A percentile compares a stretch with the other conserved stretches of the same genome.
These are phyloP conservation scores for Nephrotoma flavescens DNA, from an alignment of 2,888 invertebrate genomes.

Conservation along the genomic window DNA sequence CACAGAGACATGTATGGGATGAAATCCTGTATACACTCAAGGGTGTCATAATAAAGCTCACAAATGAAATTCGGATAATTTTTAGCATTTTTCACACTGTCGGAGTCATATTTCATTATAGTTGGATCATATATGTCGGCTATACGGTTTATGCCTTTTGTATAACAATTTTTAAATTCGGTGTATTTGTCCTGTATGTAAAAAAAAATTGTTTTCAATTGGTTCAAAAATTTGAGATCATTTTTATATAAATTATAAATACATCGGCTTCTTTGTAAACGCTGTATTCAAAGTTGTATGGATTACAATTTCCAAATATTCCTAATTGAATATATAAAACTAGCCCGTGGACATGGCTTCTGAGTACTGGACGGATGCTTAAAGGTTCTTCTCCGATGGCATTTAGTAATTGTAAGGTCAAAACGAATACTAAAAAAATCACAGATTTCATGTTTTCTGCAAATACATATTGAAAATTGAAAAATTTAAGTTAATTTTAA, in stretches of 20 bases:
- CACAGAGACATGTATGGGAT: not conserved
- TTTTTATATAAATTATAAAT: not conserved
- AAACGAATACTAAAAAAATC: not conserved
- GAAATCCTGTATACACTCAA: not conserved
- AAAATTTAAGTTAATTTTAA: too few species aligned
- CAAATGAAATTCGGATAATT: not conserved
- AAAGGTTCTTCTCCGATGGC: not conserved
- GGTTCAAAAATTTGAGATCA: not conserved
- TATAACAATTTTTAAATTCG: not conserved
- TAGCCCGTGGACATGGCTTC: not conserved
- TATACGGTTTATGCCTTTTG: not conserved
- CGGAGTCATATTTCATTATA: not conserved
- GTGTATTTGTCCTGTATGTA: not conserved
- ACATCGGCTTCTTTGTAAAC: not conserved
- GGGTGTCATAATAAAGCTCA: not conserved
- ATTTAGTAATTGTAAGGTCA: not conserved
- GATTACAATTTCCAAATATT: not conserved
- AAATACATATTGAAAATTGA: not conserved
- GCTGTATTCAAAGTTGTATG: not conserved
- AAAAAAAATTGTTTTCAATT: not conserved
- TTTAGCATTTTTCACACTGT: not conserved
- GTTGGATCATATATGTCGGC: not conserved
- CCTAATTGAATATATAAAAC: not conserved
- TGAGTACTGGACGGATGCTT: not conserved
- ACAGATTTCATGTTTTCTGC: not conserved